Base-by-base conservation (phyloP, 2,113 vertebrate species). In the Heterocephalus glaber region DNA sequence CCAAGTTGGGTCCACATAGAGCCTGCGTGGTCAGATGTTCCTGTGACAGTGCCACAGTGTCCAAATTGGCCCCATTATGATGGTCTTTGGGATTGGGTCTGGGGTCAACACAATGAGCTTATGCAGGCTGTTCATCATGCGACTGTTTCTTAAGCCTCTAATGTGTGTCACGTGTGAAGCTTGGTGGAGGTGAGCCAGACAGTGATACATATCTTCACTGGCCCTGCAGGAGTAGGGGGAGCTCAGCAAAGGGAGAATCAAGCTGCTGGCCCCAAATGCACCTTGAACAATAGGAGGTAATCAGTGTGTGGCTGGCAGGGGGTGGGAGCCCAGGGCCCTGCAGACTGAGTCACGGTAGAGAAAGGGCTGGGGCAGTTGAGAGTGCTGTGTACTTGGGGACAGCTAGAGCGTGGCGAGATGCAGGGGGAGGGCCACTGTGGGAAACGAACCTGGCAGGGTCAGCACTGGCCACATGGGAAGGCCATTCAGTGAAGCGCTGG, bases 201-300 rank as follows among this genome's bases (percentile, higher is more conserved):
- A 12, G 38, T 58, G 77, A 38, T 66, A 22, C 44, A 2, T 5
- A 63, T 90, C 58, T 83, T 44, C 14, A 30, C n/a, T 26, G 54
- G 60, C 26, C 30, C n/a, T 28, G 0, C 86, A 60, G 58, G 79
- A 44, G 35, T 5, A 13, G 65, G 63, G 52, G 65, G 61, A 13
- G 38, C 63, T 72, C 16, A 0, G 80, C 61, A 91, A 38, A 68
- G 44, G 47, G 91, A 65, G 81, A 30, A 84, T 52, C 1, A 14
- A 93, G 76, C 86, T 13, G 58, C 60, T 82, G 65, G 28, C 88
- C 60, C 35, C 65, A 84, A 56, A 13, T 85, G 81, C 33, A 58
- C 70, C 81, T 80, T 86, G 63, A 96, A 80, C 0, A 63, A 68
- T 68, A 86, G 79, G n/a, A 94, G 88, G 44, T 81, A 38, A 94